Evolutionary conservation across 2,888 invertebrate species (phyloP), one percentile per base, ranked within the genome.

Genomic region (Candidula unifasciata): DNA sequence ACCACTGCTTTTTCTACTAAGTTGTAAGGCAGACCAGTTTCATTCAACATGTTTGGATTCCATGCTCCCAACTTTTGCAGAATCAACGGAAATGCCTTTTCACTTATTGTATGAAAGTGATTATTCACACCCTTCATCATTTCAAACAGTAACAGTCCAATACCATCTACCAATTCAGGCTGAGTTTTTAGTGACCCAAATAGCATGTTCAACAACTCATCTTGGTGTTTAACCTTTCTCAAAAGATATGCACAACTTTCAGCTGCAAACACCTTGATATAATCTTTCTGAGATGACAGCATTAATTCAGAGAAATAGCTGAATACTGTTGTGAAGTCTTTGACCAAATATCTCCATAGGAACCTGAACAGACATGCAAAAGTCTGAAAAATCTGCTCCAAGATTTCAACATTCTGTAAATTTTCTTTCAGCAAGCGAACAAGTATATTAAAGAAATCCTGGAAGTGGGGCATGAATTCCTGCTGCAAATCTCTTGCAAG

Each of bases 191-290:
- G 94, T 81, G 96, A 95, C 88, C 95, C 95, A 64, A 98, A 94
- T 68, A 97, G 93, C 73, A 96, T 94, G 74, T 95, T 95, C 68
- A 98, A 93, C 92, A 98, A 96, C 80, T 95, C 95, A 54, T 95
- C 95, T 90, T 96, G 96, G 90, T 98, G 96, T 89, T 96, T 96
- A 21, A 97, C 96, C 92, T 94, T 94, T 88, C 98, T 95, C 3
- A 97, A 96, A 1, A 99, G 96, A 95, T 97, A 99, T 0, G 98
- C 97, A 95, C 99, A 98, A 94, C 98, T 97, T 94, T 99, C 98
- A 0, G 98, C 97, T 6, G 98, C 98, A 95, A 99, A 99, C 91
- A 96, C 96, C 89, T 97, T 96, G 35, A 99, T 96, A 92, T 98
- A 97, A 87, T 96, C 95, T 37, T 97, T 97, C 90, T 96, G 96